Evolutionary conservation across 2,797 vertebrate genomes (phyloP).

Genomic region (Uromys caudimaculatus): DNA sequence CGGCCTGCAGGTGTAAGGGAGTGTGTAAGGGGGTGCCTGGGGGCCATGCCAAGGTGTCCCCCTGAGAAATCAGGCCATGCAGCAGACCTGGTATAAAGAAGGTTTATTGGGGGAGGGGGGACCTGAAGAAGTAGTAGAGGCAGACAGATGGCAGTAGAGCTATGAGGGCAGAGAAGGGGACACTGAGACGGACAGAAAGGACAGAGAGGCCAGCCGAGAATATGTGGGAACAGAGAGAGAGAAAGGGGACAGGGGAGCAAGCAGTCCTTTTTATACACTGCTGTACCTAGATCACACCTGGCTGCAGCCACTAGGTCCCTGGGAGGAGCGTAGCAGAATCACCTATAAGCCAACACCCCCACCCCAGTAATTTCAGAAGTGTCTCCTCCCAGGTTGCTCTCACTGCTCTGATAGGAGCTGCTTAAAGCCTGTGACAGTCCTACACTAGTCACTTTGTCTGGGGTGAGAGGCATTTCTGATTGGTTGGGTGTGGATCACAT

Average conservation of each 20-base stretch:
- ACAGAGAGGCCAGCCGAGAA: too few species aligned
- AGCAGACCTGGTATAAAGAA: background rate
- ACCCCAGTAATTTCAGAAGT: background rate
- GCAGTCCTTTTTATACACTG: background rate
- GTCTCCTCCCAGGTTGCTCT: background rate
- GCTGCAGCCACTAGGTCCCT: background rate
- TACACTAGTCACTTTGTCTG: background rate
- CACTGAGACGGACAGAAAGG: background rate
- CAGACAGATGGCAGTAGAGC: background rate
- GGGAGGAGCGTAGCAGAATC: background rate
- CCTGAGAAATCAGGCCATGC: background rate
- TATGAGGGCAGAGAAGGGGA: background rate
- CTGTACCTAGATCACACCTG: background rate
- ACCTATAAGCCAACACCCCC: background rate
- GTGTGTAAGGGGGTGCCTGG: background rate
- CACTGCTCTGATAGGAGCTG: background rate
- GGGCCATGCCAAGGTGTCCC: background rate
- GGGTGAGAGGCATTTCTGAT: background rate
- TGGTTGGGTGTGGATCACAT: background rate
- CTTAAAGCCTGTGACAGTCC: background rate
- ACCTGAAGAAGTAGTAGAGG: background rate
- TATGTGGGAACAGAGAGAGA: too few species aligned
- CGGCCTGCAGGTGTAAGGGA: background rate
- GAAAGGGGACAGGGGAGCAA: background rate
- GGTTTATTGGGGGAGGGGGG: background rate